These are phyloP conservation scores for Episyrphus balteatus DNA, from an alignment of 1,140 invertebrate genomes.

Conservation along the genomic window DNA sequence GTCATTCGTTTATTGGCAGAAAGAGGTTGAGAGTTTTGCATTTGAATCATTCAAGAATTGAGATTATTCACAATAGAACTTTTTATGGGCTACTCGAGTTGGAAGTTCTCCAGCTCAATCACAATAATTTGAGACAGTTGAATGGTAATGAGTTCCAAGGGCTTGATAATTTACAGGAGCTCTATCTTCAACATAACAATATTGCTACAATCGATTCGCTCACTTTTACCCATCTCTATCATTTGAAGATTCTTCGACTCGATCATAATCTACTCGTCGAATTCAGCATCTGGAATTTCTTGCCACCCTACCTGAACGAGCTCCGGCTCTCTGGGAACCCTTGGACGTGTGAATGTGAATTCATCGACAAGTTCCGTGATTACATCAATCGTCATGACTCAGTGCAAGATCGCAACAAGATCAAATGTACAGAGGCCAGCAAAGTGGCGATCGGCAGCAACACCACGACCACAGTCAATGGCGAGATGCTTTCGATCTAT, in stretches of 20 bases:
- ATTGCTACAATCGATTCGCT: constrained; percentile 62
- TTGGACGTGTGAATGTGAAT: constrained; percentile 82
- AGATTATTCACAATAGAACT: constrained; percentile 75
- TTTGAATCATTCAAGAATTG: constrained; percentile 75
- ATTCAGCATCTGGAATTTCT: constrained; percentile 61
- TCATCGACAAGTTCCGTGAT: constrained; percentile 64
- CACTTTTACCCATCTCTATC: constrained; percentile 61
- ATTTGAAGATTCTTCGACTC: constrained; percentile 58
- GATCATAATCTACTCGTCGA: constrained; percentile 66
- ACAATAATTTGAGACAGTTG: constrained; percentile 62
- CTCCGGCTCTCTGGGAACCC: constrained; percentile 66
- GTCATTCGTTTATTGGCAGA: constrained; percentile 82
- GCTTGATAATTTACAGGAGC: constrained; percentile 62
- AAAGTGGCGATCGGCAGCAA: constrained; percentile 35
- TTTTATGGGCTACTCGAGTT: constrained; percentile 79
- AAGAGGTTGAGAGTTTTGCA: constrained; percentile 74
- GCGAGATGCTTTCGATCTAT: constrained; percentile 35
- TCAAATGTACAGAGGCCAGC: constrained; percentile 27
- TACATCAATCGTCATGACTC: constrained; percentile 57
- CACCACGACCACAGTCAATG: constrained; percentile 41
- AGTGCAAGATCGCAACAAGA: constrained; percentile 49
- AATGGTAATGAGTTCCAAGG: constrained; percentile 74
- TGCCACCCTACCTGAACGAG: constrained; percentile 53
- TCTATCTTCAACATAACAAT: constrained; percentile 76
- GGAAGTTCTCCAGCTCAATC: constrained; percentile 68